Evolutionary conservation across 1,140 invertebrate genomes (phyloP), one percentile per base, ranked within the genome.

Genomic region (Papilio aristodemus): DNA sequence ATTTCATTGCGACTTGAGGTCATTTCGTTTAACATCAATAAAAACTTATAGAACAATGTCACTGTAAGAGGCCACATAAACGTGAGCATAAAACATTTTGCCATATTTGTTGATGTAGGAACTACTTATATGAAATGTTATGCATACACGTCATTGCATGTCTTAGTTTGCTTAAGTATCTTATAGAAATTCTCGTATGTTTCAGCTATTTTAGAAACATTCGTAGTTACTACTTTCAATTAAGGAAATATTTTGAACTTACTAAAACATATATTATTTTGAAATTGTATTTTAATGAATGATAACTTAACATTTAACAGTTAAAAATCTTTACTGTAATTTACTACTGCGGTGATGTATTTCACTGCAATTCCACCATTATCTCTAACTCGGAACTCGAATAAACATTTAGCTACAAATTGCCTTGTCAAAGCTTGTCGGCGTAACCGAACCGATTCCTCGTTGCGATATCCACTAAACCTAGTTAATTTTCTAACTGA

Each of bases 401-500:
- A 50, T 50, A 50, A 50, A 50, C 46, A 50, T 50, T 50, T 19
- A 0, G 19, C 17, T 50, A 50, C 46, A 50, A 50, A 50, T 50
- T 50, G 46, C 46, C 46, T 50, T 50, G 46, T 50, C 46, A 50
- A 50, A 50, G 19, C 10, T 22, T 50, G 46, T 50, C 46, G 19
- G 19, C 22, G 46, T 50, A 22, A 50, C 17, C 9, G 46, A 22
- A 50, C 46, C 17, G 46, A 50, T 50, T 50, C 27, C 27, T 32
- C 46, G 19, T 22, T 46, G 14, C 43, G 17, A 46, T 10, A 19
- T 46, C 46, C 19, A 50, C 46, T 10, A 17, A 10, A 22, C 46
- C n/a, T 50, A 19, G 19, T 50, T 50, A 50, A 50, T 50, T 50
- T 50, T 50, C 46, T 50, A 50, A 10, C 46, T 50, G 46, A 50